A percentile compares a stretch with the other conserved stretches of the same genome.
These are phyloP conservation scores for Phanerotoma sp. DNA, from an alignment of 2,888 invertebrate genomes.

Conservation along the genomic window DNA sequence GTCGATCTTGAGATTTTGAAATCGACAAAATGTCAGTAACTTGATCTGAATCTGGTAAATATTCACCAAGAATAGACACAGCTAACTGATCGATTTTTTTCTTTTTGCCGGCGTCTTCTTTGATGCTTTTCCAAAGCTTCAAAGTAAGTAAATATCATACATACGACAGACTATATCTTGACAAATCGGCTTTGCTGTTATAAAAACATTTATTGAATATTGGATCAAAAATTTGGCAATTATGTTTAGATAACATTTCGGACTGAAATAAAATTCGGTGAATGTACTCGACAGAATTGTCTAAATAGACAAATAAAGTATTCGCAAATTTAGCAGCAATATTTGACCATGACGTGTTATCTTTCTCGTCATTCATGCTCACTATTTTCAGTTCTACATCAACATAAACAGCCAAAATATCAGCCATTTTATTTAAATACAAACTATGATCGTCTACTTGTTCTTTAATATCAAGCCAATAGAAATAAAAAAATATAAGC, in stretches of 20 bases:
- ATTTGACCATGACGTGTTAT: constrained; percentile 28
- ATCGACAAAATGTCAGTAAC: constrained; percentile 37
- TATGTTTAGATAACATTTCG: constrained; percentile 40
- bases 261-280: constrained; percentile 47
- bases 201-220: constrained; percentile 48
- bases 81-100: constrained; percentile 43
- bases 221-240: constrained; percentile 43
- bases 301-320: constrained; percentile 47
- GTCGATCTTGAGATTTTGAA: constrained; percentile 24
- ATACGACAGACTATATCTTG: constrained; percentile 41
- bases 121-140: constrained; percentile 47
- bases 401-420: constrained; percentile 53
- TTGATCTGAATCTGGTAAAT: constrained; percentile 30
- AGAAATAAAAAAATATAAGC: constrained; percentile 53
- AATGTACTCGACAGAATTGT: constrained; percentile 51
- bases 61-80: constrained; percentile 39
- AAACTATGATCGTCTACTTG: constrained; percentile 45
- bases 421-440: constrained; percentile 55
- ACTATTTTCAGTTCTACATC: constrained; percentile 54
- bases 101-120: constrained; percentile 39
- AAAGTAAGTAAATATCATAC: constrained; percentile 48
- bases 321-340: constrained; percentile 43
- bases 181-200: constrained; percentile 27
- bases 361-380: constrained; percentile 30
- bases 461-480: constrained; percentile 53